A percentile compares a stretch with the other conserved stretches of the same genome.
phyloP scores from a whole-genome alignment of 2,113 vertebrate species.

The Hippolais icterina region DNA sequence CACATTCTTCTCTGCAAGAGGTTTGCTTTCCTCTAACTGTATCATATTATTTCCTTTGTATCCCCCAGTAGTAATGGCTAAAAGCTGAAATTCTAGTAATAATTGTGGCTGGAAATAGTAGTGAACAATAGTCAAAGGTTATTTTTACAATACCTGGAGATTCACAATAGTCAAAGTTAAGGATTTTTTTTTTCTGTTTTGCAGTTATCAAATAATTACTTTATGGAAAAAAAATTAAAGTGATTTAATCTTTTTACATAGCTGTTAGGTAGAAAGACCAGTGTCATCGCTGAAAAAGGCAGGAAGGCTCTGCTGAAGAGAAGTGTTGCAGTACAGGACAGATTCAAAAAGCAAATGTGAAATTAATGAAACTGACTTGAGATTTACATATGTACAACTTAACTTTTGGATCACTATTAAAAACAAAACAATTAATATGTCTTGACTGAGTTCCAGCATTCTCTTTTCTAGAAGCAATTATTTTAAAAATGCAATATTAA shows the following conservation, averaged over 20 bases:
- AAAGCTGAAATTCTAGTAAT: slow-evolving; percentile 1
- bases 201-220: slow-evolving; percentile 38
- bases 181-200: not conserved
- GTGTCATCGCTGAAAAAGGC: not conserved
- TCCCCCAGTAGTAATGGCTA: not conserved
- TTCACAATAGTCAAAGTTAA: not conserved
- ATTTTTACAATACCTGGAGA: not conserved
- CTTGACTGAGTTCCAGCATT: not conserved
- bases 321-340: not conserved
- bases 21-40: not conserved
- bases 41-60: not conserved
- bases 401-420: not conserved
- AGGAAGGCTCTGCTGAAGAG: not conserved
- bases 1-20: not conserved
- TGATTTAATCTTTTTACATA: not conserved
- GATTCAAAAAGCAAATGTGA: not conserved
- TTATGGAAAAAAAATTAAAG: not conserved
- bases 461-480: not conserved
- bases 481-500: not conserved
- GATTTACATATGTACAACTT: not conserved
- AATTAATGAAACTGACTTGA: not conserved
- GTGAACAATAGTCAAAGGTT: not conserved
- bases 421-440: not conserved
- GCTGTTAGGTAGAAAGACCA: not conserved
- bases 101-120: not conserved